Conservation (phyloP, 2,888 invertebrate species). For the Noctua fimbriata region DNA sequence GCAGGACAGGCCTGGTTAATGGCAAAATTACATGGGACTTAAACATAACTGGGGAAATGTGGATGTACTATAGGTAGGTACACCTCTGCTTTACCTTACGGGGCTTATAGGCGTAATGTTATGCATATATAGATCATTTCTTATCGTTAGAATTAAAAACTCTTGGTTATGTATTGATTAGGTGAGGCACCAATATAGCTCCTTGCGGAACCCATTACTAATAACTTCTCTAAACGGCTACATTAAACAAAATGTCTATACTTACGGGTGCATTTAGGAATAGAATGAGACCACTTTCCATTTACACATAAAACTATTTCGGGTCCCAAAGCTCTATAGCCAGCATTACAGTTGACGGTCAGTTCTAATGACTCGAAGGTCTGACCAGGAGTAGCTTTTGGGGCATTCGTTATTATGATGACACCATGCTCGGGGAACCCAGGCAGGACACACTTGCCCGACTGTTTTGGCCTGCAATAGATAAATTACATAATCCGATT, state of each 20-base stretch:
- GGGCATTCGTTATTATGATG: conserved; percentile 69
- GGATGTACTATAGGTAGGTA: neutral
- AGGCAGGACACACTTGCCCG: conserved; percentile 76
- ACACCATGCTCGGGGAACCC: conserved; percentile 74
- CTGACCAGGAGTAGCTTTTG: conserved; percentile 72
- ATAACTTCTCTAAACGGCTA: neutral
- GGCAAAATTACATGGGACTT: neutral
- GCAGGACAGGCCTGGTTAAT: neutral
- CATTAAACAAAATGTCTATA: conserved; percentile 23
- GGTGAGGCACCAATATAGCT: conserved; percentile 5
- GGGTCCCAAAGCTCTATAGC: conserved; percentile 70
- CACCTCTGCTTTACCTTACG: neutral
- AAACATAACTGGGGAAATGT: neutral
- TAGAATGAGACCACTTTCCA: conserved; percentile 71
- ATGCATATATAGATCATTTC: neutral
- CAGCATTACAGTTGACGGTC: conserved; percentile 74
- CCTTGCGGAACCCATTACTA: conserved; percentile 8
- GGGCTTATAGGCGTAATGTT: neutral
- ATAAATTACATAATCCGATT: neutral
- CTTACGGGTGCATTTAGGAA: conserved; percentile 69
- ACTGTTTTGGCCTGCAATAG: conserved; percentile 61
- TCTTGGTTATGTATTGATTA: neutral
- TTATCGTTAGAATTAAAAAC: neutral
- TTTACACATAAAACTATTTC: conserved; percentile 69
- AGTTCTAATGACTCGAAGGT: conserved; percentile 67